phyloP scores from a whole-genome alignment of 64 coral and sea anemone species.

The Hydrozoanthus tunicans region DNA sequence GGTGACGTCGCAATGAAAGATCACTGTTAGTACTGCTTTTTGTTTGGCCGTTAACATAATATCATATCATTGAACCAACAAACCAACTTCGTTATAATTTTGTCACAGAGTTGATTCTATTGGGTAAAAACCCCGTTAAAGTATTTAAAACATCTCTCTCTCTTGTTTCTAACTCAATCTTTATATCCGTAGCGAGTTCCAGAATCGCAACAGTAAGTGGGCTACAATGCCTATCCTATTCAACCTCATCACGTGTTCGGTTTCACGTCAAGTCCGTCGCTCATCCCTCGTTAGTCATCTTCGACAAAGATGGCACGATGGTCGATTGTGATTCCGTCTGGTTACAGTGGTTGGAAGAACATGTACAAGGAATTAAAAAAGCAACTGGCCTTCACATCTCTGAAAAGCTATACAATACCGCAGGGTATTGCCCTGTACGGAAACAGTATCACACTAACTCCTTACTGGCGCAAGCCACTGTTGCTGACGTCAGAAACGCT shows the following conservation, averaged over 20 bases:
- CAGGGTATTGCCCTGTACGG: slow-evolving; percentile 70
- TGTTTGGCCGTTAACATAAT: too few relatives aligned
- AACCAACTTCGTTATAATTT: too few relatives aligned
- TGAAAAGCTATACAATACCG: slow-evolving; percentile 65
- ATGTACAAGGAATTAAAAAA: slow-evolving; percentile 65
- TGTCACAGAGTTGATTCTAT: too few relatives aligned
- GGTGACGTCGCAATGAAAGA: too few relatives aligned
- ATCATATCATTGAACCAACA: too few relatives aligned
- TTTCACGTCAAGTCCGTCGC: neutral
- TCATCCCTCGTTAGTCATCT: slow-evolving; percentile 70
- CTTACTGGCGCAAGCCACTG: slow-evolving; percentile 78
- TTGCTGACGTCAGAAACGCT: slow-evolving; percentile 71
- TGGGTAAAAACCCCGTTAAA: too few relatives aligned
- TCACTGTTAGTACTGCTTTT: too few relatives aligned
- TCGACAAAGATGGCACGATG: slow-evolving; percentile 97
- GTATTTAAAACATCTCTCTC: too few relatives aligned
- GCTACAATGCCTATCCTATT: neutral
- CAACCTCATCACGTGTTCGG: neutral
- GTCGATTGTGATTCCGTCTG: slow-evolving; percentile 86
- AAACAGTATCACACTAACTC: slow-evolving; percentile 53
- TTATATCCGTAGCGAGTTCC: neutral
- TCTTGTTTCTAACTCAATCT: neutral
- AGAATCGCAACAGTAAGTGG: neutral
- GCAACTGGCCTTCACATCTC: slow-evolving; percentile 72
- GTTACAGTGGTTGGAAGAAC: slow-evolving; percentile 85